A percentile compares a stretch with the other conserved stretches of the same genome.
phyloP scores from a whole-genome alignment of 2,888 invertebrate species.

The Apamea anceps region DNA sequence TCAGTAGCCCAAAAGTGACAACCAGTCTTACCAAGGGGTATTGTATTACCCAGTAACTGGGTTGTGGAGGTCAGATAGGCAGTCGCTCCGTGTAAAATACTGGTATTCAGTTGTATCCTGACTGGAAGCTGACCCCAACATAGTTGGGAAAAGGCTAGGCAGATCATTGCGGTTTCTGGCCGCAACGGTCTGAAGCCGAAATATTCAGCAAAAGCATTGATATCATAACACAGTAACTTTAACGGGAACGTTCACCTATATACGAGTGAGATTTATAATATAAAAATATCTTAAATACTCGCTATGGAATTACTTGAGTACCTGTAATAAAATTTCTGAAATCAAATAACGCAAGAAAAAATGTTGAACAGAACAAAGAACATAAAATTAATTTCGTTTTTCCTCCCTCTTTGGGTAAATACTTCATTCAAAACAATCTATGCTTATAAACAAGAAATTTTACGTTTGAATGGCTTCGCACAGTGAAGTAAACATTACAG shows the following conservation, averaged over 20 bases:
- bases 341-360: slow-evolving; percentile 62
- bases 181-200: too few species aligned
- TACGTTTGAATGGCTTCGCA: slow-evolving; percentile 22
- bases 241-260: slow-evolving; percentile 16
- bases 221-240: background rate
- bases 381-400: slow-evolving; percentile 64
- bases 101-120: too few species aligned
- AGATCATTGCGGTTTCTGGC: too few species aligned
- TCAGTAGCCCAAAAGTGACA: too few species aligned
- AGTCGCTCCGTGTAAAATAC: too few species aligned
- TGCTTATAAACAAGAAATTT: slow-evolving; percentile 37
- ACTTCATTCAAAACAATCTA: slow-evolving; percentile 57
- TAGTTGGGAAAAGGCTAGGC: too few species aligned
- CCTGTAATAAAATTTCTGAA: slow-evolving; percentile 60
- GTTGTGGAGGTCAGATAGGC: too few species aligned
- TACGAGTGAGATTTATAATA: slow-evolving; percentile 49
- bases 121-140: too few species aligned
- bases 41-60: too few species aligned
- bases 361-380: slow-evolving; percentile 61
- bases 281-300: slow-evolving; percentile 61
- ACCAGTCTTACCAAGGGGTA: too few species aligned
- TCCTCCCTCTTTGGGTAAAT: slow-evolving; percentile 40
- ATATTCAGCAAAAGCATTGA: slow-evolving; percentile 16
- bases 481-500: background rate
- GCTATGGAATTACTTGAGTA: slow-evolving; percentile 53